Conservation (phyloP, 2,113 vertebrate genomes). For the Saccopteryx bilineata region DNA sequence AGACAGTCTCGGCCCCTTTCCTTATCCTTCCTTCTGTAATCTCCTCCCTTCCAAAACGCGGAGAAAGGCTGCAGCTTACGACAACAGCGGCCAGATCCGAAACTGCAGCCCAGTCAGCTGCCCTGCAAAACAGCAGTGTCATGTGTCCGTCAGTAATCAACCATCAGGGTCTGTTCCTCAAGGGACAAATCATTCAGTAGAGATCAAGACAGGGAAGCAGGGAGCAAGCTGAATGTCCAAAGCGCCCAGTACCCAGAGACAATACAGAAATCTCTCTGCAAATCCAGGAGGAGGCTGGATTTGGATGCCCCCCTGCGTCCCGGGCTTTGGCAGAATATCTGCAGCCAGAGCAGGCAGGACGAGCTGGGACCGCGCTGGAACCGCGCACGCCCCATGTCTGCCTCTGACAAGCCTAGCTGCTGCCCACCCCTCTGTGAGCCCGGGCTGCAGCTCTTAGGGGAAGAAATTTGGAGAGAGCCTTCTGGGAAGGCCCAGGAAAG, state of each 20-base stretch:
- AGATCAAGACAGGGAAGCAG: neutral
- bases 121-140: neutral
- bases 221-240: neutral
- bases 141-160: neutral
- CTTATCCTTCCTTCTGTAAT: neutral
- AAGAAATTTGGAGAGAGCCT: conserved; percentile 11
- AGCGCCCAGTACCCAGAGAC: neutral
- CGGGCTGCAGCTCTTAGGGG: conserved; percentile 48
- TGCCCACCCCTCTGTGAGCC: neutral
- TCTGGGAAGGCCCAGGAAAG: conserved; percentile 63
- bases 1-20: accelerated
- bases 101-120: neutral
- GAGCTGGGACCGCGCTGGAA: conserved; percentile 58
- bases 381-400: neutral
- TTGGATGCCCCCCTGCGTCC: neutral
- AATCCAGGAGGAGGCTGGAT: neutral
- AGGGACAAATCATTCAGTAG: neutral
- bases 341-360: neutral
- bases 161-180: neutral
- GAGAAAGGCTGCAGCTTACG: neutral
- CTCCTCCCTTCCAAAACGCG: neutral
- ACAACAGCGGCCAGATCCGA: neutral
- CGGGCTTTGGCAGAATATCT: neutral
- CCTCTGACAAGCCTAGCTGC: conserved; percentile 25
- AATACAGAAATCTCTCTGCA: neutral